A percentile compares a stretch with the other conserved stretches of the same genome.
Evolutionary conservation across 2,888 invertebrate species (phyloP).

Genomic region (Leptinotarsa rubiginosa): DNA sequence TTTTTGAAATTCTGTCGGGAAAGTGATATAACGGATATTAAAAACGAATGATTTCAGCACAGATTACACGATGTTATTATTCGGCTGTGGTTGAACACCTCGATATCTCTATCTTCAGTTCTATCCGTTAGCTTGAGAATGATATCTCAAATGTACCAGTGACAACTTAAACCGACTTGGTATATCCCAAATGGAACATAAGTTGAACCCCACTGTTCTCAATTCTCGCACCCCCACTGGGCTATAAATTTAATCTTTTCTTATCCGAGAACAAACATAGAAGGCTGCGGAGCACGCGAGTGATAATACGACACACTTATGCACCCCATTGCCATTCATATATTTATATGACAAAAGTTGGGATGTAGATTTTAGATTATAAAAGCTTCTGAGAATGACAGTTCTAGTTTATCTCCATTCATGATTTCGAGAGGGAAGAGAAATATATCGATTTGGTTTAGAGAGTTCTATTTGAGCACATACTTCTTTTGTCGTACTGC

Average conservation of each 20-base stretch:
- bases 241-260: constrained; percentile 44
- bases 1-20: too few species aligned
- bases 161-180: not conserved
- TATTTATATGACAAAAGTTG: constrained; percentile 42
- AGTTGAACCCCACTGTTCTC: constrained; percentile 6
- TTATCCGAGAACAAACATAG: constrained; percentile 44
- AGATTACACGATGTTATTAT: too few species aligned
- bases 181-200: constrained; percentile 9
- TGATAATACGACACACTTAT: constrained; percentile 45
- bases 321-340: constrained; percentile 43
- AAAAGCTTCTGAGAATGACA: constrained; percentile 21
- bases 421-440: constrained; percentile 7
- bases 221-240: constrained; percentile 36
- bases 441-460: constrained; percentile 2
- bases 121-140: not conserved
- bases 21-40: too few species aligned
- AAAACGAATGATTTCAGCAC: too few species aligned
- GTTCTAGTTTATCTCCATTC: constrained; percentile 12
- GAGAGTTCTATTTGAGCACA: not conserved
- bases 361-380: constrained; percentile 40
- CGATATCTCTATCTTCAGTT: not conserved
- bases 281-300: constrained; percentile 28
- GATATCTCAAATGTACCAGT: not conserved
- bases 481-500: not conserved
- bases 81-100: not conserved